These are phyloP conservation scores for Acheta domesticus DNA, from an alignment of 2,888 invertebrate genomes.

Conservation along the genomic window DNA sequence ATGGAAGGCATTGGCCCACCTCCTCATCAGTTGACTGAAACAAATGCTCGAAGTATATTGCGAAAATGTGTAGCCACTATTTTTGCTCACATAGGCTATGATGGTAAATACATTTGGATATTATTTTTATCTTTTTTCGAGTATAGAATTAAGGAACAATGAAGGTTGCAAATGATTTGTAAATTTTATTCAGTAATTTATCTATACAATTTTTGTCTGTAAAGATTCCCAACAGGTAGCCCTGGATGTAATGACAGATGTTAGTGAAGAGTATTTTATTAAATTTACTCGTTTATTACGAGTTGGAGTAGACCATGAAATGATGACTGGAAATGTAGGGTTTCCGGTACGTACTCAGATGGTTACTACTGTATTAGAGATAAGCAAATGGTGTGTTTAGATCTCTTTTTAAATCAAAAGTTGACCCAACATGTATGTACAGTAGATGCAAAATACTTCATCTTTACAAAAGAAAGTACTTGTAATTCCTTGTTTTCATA, in stretches of 20 bases:
- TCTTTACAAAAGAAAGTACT: no score
- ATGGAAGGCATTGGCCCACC: constrained; percentile 24
- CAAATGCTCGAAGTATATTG: constrained; percentile 46
- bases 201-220: no score
- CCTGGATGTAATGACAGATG: constrained; percentile 51
- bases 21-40: constrained; percentile 39
- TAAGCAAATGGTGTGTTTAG: not conserved
- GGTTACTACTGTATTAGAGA: constrained; percentile 20
- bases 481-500: no score
- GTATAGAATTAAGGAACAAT: not conserved
- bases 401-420: no score
- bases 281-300: constrained; percentile 53
- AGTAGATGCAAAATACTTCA: no score
- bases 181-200: not conserved
- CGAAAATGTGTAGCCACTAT: constrained; percentile 52
- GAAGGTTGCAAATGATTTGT: not conserved
- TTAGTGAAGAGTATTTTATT: constrained; percentile 51
- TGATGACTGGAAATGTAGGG: constrained; percentile 46
- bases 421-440: no score
- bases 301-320: constrained; percentile 53
- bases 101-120: constrained; percentile 44
- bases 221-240: constrained; percentile 50
- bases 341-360: constrained; percentile 50
- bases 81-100: constrained; percentile 55
- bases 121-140: not conserved